Evolutionary conservation across 2,797 vertebrate species (phyloP).

Genomic region (Sciurus carolinensis): DNA sequence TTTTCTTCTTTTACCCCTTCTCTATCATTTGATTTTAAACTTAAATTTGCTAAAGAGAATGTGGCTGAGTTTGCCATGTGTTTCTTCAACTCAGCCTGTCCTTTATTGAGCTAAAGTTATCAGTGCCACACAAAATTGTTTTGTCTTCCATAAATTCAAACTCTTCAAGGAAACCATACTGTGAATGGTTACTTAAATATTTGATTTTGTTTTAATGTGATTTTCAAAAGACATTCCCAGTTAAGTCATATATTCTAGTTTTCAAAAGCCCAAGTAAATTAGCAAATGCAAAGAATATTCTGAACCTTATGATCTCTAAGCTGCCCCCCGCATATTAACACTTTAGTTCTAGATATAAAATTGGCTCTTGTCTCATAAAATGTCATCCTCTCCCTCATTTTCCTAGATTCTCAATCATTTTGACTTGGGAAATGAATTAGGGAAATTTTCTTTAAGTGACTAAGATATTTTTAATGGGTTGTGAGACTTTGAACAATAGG

Average conservation of each 20-base stretch:
- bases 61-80: neutral
- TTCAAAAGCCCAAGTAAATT: neutral
- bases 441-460: conserved; percentile 6
- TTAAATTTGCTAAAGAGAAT: neutral
- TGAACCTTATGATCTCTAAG: neutral
- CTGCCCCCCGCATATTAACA: neutral
- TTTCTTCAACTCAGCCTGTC: neutral
- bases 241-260: conserved; percentile 9
- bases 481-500: conserved; percentile 1
- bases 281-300: conserved; percentile 17
- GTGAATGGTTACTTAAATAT: neutral
- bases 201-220: conserved; percentile 36
- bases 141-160: neutral
- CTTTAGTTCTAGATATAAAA: conserved; percentile 30
- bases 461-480: conserved; percentile 24
- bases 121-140: neutral
- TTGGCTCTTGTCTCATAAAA: neutral
- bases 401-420: conserved; percentile 25
- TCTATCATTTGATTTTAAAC: neutral
- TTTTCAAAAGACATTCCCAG: neutral
- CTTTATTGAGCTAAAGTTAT: neutral
- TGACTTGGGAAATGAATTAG: conserved; percentile 44
- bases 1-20: neutral
- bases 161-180: neutral
- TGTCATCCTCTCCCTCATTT: neutral